Percentiles rank a stretch among this genome's conserved stretches.
These are phyloP conservation scores for Peromyscus melanophrys DNA, from an alignment of 2,797 vertebrate genomes.

Conservation along the genomic window DNA sequence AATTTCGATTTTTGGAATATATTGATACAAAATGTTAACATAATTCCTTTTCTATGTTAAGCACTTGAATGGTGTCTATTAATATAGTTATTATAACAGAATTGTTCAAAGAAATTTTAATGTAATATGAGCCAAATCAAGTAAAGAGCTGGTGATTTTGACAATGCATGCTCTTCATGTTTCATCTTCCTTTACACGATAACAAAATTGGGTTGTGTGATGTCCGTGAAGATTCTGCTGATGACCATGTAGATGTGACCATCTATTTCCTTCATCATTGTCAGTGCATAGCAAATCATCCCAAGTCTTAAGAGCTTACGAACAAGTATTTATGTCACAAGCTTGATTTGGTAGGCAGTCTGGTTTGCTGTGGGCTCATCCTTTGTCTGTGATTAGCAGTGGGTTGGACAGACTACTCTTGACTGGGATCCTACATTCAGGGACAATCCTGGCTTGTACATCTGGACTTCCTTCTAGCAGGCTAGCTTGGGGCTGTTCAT, in stretches of 20 bases:
- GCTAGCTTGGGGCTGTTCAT: neutral
- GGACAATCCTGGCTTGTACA: neutral
- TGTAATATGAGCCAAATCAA: neutral
- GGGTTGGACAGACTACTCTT: neutral
- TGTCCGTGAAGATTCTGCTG: slow-evolving; percentile 2
- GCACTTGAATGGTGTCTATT: neutral
- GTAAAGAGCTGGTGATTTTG: slow-evolving; percentile 16
- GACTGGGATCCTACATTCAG: neutral
- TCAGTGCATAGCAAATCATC: neutral
- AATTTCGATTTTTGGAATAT: neutral
- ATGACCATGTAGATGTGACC: neutral
- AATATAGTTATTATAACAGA: neutral
- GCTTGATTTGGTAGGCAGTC: neutral
- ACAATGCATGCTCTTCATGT: neutral
- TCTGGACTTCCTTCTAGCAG: neutral
- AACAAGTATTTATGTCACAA: neutral
- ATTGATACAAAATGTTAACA: neutral
- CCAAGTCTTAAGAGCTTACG: neutral
- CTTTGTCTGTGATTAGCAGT: neutral
- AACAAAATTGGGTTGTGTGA: neutral
- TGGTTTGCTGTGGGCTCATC: neutral
- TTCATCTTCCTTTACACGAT: slow-evolving; percentile 17
- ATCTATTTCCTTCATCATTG: slow-evolving; percentile 11
- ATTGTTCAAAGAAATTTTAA: neutral
- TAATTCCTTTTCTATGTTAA: neutral